Evolutionary conservation across 2,113 vertebrate genomes (phyloP).

Genomic region (Hypocryptadius cinnamomeus): DNA sequence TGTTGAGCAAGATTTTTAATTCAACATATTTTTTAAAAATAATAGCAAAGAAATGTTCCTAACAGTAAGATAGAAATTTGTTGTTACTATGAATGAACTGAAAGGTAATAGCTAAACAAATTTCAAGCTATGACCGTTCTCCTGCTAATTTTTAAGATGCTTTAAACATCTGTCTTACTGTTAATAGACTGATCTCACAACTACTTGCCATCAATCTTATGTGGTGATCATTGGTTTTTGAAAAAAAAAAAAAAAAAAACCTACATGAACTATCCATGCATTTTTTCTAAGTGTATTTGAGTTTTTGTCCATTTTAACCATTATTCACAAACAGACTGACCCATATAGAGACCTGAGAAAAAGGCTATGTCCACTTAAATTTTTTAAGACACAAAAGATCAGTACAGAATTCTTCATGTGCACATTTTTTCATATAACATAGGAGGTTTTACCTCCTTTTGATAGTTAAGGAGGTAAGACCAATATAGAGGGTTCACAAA

Average conservation of each 20-base stretch:
- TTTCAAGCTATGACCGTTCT: neutral
- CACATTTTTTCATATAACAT: neutral
- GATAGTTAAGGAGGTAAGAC: neutral
- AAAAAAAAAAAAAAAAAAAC: neutral
- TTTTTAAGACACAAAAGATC: neutral
- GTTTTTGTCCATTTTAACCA: neutral
- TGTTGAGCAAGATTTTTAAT: neutral
- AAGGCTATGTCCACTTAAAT: neutral
- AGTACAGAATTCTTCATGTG: neutral
- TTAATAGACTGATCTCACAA: neutral
- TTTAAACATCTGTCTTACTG: neutral
- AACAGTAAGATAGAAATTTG: neutral
- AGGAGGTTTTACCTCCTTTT: neutral
- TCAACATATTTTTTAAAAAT: neutral
- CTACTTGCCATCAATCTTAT: neutral
- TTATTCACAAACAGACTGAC: neutral
- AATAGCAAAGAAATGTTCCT: neutral
- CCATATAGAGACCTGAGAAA: neutral
- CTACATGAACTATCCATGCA: neutral
- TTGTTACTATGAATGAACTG: neutral
- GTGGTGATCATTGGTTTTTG: rapidly evolving
- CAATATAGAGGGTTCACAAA: neutral
- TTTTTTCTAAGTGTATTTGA: neutral
- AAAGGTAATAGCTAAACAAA: neutral
- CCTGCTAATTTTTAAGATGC: neutral